phyloP scores from a whole-genome alignment of 2,888 invertebrate species.

The Phragmatobia fuliginosa region DNA sequence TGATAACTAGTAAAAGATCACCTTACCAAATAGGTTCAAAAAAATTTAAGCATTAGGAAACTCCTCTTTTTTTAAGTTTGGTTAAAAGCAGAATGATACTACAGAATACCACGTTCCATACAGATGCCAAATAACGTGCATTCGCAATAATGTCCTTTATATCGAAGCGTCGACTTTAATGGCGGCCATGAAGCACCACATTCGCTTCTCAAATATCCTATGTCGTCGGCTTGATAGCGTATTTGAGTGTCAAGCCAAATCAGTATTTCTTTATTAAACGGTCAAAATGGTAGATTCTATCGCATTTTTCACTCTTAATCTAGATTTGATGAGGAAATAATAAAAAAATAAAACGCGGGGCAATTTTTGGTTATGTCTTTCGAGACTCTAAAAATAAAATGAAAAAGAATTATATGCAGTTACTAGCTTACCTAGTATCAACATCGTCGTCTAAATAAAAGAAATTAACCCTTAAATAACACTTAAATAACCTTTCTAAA shows the following conservation, averaged over 20 bases:
- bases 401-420: background rate
- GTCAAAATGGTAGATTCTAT: background rate
- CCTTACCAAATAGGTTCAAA: no score
- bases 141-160: conserved; percentile 48
- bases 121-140: conserved; percentile 53
- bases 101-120: conserved; percentile 7
- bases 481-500: background rate
- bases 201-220: conserved; percentile 37
- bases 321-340: background rate
- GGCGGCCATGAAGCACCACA: conserved; percentile 48
- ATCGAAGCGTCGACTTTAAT: conserved; percentile 41
- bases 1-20: no score
- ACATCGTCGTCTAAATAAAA: background rate
- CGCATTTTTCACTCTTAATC: background rate
- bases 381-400: no score
- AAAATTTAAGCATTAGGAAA: no score
- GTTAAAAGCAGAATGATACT: conserved; percentile 35
- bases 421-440: background rate
- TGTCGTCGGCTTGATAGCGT: conserved; percentile 30
- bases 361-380: no score
- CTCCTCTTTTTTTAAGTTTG: no score
- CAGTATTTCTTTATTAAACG: conserved; percentile 13
- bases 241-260: conserved; percentile 2
- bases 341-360: background rate
- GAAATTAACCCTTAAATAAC: background rate